Evolutionary conservation across 2,113 vertebrate species (phyloP).

Genomic region (Proteles cristata): DNA sequence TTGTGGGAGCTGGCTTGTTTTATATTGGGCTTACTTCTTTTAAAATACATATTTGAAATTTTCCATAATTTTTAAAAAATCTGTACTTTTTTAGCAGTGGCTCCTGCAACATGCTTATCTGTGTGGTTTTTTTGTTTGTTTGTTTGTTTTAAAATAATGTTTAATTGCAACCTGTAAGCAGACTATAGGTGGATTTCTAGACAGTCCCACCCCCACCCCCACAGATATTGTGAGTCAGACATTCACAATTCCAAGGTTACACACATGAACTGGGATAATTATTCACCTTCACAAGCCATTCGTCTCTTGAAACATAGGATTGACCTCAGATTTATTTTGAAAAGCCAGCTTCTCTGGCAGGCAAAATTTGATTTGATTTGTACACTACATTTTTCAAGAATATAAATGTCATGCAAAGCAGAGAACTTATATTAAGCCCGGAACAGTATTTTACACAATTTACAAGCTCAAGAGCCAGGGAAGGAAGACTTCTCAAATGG

Average conservation of each 20-base stretch:
- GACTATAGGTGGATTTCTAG: background rate
- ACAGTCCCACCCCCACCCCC: background rate
- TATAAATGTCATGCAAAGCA: background rate
- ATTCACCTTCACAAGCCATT: background rate
- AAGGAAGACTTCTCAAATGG: background rate
- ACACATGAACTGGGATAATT: background rate
- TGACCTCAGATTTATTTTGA: constrained; percentile 54
- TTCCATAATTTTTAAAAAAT: background rate
- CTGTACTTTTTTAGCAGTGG: background rate
- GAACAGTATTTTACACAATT: background rate
- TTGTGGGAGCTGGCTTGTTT: background rate
- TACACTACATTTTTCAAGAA: constrained; percentile 12
- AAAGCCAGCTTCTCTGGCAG: constrained; percentile 50
- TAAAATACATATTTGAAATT: constrained; percentile 7
- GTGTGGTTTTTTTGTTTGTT: background rate
- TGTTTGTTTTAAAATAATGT: background rate
- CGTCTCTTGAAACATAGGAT: constrained; percentile 32
- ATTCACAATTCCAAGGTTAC: background rate
- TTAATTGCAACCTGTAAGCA: constrained; percentile 9
- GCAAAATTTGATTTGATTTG: constrained; percentile 35
- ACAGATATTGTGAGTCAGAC: background rate
- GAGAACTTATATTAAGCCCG: background rate
- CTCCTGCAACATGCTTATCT: background rate
- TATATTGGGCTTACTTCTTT: background rate
- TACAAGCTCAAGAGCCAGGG: background rate